A percentile compares a stretch with the other conserved stretches of the same genome.
phyloP scores from a whole-genome alignment of 53 echinoderm and acorn worm species.

The Mesocentrotus franciscanus region DNA sequence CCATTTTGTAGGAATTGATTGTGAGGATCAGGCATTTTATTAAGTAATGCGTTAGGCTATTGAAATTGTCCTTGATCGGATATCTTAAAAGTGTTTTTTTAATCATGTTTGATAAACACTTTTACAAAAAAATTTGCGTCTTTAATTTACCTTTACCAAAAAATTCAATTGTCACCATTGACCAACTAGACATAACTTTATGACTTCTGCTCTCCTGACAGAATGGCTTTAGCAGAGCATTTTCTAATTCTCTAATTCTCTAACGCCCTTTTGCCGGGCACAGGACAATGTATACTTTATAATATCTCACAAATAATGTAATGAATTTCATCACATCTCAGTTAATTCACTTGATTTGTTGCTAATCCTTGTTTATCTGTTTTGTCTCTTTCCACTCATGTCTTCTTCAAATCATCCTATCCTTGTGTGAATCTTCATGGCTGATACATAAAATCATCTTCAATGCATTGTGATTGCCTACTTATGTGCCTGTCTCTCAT shows the following conservation, averaged over 20 bases:
- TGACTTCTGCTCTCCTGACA: too few relatives aligned
- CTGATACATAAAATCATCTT: background rate
- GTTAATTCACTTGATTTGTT: background rate
- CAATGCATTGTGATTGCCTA: background rate
- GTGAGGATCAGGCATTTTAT: background rate
- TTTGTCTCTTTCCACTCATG: constrained; percentile 8
- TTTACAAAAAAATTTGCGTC: too few relatives aligned
- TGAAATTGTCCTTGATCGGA: background rate
- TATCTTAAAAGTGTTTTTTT: background rate
- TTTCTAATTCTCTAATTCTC: too few relatives aligned
- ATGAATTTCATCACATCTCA: background rate
- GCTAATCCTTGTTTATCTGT: background rate
- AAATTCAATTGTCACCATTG: too few relatives aligned
- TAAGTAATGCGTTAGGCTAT: background rate
- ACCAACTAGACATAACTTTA: too few relatives aligned
- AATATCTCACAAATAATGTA: background rate
- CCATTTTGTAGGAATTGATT: background rate
- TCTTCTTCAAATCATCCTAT: background rate
- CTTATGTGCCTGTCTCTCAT: background rate
- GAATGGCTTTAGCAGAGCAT: too few relatives aligned
- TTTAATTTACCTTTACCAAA: too few relatives aligned
- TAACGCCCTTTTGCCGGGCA: background rate
- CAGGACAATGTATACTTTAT: background rate
- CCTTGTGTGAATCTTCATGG: background rate
- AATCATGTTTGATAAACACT: too few relatives aligned